Evolutionary conservation across 2,797 vertebrate species (phyloP), one percentile per base, ranked within the genome.

Genomic region (Sebastes variabilis): DNA sequence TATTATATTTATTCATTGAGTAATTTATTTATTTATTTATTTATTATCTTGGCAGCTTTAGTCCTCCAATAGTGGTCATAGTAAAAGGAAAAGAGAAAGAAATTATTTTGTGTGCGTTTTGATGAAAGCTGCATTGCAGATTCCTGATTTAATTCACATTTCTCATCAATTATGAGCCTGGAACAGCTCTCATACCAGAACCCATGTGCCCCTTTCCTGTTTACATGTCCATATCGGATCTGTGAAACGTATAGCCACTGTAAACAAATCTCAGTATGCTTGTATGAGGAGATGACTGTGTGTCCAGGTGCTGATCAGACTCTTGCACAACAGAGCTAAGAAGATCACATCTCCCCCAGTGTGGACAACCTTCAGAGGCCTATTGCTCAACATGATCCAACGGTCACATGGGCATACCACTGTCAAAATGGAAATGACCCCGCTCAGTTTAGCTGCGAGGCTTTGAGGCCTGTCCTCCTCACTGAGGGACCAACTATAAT

Each of bases 361-460:
- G 64, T 9, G 64, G 74, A 75, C 77, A 68, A 77, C 80, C 79
- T 72, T 86, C 80, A 87, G 73, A 25, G 14, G 16, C 65, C 74
- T 72, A 66, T 86, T 90, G 80, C 93, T 92, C 86, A 93, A 92
- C 85, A 82, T 65, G 86, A 92, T 86, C 82, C 38, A 42, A 56
- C 74, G 4, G 87, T 94, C 94, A 95, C 93, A 89, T 94, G 95
- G 71, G 55, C 91, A 95, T 93, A 84, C 92, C 92, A 3, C 85
- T 72, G 87, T 91, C 92, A 90, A 92, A 93, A 94, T 90, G 91
- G 94, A 92, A 93, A 80, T 32, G 87, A 84, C 88, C 84, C 61
- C 8, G 66, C 91, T 88, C 82, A 85, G 85, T 93, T 92, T 86
- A 94, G 92, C 89, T 46, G 67, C 6, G 8, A 86, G 88, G 85